Base-by-base conservation (phyloP, 2,888 invertebrate genomes). In the Cephus rjabovi region DNA sequence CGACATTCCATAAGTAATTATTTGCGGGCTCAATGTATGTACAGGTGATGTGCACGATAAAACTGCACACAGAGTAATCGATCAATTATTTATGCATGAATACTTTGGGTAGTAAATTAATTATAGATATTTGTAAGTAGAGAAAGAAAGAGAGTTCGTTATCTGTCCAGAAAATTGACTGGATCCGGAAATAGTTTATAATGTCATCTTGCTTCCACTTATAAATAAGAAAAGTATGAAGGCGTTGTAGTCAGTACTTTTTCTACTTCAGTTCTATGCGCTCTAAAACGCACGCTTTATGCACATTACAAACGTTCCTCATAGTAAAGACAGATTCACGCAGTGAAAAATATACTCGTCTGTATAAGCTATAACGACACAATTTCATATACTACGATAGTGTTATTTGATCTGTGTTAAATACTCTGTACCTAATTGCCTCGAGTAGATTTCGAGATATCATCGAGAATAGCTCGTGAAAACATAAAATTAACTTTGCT, bases 241-340 rank as follows among this genome's bases (percentile, higher is more conserved):
- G 23, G 9, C 56, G 1, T 23, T 56, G 2, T 9, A 85, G 89
- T 82, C 91, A 90, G 81, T 90, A 88, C 86, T 90, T 91, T 87
- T 82, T 73, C 90, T 68, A 78, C 79, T 76, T 40, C 69, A 76
- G 77, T 81, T 88, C 86, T 91, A 88, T 81, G 88, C 91, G 91
- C 91, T 91, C 91, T 91, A 85, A 87, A 91, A 91, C 91, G 87
- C 91, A 90, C 89, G 88, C 87, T 87, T 91, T 89, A 90, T 86
- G 85, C 86, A 84, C 79, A 78, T 83, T 85, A 86, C 86, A 83
- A 83, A 85, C 83, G 81, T 83, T 87, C 83, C 87, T 86, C 83
- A 82, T 84, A 82, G 81, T 76, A 76, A 79, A 75, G 56, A 75
- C 71, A 79, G 75, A 81, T 76, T 75, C 75, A 75, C 73, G 56